Conservation (phyloP, 2,888 invertebrate species). For the Ichneumon xanthorius region DNA sequence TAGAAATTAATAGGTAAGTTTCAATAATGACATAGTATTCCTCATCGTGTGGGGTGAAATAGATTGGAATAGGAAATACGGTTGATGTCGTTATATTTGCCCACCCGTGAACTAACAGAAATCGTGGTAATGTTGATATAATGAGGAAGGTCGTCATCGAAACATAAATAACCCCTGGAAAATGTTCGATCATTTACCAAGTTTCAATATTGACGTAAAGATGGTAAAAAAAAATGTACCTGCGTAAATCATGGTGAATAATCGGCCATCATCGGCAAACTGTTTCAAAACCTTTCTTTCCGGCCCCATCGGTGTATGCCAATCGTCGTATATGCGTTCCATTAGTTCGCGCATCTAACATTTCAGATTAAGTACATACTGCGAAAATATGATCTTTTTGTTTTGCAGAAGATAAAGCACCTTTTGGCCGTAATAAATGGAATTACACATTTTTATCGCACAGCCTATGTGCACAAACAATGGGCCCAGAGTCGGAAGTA, state of each 20-base stretch:
- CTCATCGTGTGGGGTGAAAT: neutral
- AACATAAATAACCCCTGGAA: neutral
- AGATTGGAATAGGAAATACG: conserved; percentile 8
- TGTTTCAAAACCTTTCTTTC: conserved; percentile 1
- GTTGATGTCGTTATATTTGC: neutral
- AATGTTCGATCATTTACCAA: neutral
- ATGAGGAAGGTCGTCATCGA: neutral
- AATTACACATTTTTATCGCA: no score
- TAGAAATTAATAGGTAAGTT: neutral
- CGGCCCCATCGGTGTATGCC: neutral
- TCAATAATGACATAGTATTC: conserved; percentile 27
- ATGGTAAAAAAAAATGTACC: neutral
- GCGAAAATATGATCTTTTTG: no score
- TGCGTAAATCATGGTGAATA: neutral
- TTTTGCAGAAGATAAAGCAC: no score
- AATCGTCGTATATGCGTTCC: conserved; percentile 5
- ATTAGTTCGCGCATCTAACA: neutral
- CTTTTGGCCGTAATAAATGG: no score
- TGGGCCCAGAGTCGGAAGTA: no score
- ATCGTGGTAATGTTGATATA: neutral
- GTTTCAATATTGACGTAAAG: neutral
- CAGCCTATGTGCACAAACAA: no score
- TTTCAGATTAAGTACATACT: no score
- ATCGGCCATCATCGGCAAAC: conserved; percentile 6
- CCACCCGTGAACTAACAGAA: neutral